A percentile compares a stretch with the other conserved stretches of the same genome.
Conservation (phyloP, 1,140 invertebrate genomes). For the Pseudomyrmex concolor region DNA sequence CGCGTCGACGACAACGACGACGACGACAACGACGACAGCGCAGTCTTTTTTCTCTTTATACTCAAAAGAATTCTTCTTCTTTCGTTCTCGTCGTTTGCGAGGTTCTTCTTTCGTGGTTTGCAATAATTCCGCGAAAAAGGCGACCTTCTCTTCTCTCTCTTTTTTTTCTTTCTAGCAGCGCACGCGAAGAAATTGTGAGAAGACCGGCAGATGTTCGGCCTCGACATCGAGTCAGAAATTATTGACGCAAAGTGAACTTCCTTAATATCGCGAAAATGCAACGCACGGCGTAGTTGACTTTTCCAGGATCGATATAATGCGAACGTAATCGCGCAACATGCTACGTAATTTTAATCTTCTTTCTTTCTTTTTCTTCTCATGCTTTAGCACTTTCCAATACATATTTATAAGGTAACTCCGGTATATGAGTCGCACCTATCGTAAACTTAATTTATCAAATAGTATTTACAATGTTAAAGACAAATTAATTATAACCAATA, state of each 20-base stretch:
- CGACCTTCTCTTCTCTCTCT: slow-evolving; percentile 16
- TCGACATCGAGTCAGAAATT: slow-evolving; percentile 39
- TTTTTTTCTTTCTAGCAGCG: not conserved
- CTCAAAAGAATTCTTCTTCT: slow-evolving; percentile 44
- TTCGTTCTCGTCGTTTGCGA: slow-evolving; percentile 11
- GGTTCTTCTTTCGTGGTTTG: slow-evolving; percentile 5
- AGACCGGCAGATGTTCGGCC: slow-evolving; percentile 52
- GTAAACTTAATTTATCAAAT: no score
- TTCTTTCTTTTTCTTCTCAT: not conserved
- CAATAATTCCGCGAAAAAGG: slow-evolving; percentile 53
- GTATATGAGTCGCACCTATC: no score
- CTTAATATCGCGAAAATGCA: slow-evolving; percentile 3
- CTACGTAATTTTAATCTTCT: not conserved
- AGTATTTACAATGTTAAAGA: no score
- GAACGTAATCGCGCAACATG: not conserved
- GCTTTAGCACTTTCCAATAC: not conserved
- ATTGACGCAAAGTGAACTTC: slow-evolving; percentile 53
- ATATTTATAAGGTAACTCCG: no score
- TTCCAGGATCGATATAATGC: slow-evolving; percentile 16
- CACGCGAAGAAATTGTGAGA: slow-evolving; percentile 48
- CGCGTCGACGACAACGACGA: slow-evolving; percentile 18
- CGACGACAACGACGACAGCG: slow-evolving; percentile 7
- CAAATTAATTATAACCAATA: no score
- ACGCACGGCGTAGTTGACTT: slow-evolving; percentile 1
- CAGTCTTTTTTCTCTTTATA: slow-evolving; percentile 1